These are phyloP conservation scores for Sebastes kiyomatsui DNA, from an alignment of 2,797 vertebrate species.

Conservation along the genomic window DNA sequence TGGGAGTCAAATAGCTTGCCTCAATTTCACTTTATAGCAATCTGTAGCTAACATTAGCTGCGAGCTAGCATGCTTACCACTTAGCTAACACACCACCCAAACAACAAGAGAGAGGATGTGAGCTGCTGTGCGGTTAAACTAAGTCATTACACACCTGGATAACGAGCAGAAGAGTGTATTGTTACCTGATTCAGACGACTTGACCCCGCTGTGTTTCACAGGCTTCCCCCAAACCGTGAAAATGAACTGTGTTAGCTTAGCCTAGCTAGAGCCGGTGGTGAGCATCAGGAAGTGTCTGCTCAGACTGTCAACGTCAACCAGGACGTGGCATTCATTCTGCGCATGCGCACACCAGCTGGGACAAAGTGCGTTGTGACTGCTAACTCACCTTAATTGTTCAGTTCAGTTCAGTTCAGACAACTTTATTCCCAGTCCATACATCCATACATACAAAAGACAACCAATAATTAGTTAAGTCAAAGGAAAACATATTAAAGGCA, in stretches of 20 bases:
- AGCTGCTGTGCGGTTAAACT: not conserved
- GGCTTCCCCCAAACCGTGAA: constrained; percentile 65
- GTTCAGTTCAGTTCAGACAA: too few species aligned
- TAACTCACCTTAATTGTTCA: too few species aligned
- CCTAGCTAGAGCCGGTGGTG: constrained; percentile 53
- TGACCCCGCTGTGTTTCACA: constrained; percentile 69
- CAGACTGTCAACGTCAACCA: constrained; percentile 72
- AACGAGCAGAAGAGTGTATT: not conserved
- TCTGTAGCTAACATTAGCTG: constrained; percentile 19
- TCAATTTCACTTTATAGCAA: not conserved
- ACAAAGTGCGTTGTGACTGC: constrained; percentile 12
- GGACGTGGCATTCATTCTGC: constrained; percentile 81
- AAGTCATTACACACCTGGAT: not conserved
- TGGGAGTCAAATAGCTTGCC: constrained; percentile 7
- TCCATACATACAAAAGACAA: too few species aligned
- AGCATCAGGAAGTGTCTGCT: constrained; percentile 79
- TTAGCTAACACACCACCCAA: constrained; percentile 17
- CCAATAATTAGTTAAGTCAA: too few species aligned
- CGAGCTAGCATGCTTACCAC: constrained; percentile 37
- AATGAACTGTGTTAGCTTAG: constrained; percentile 44
- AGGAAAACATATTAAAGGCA: too few species aligned
- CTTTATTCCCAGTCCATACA: too few species aligned
- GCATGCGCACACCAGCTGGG: constrained; percentile 58
- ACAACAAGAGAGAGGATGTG: not conserved
- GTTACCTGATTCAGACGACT: constrained; percentile 76